These are phyloP conservation scores for Dicrurus megarhynchus DNA, from an alignment of 2,113 vertebrate genomes.

Conservation along the genomic window DNA sequence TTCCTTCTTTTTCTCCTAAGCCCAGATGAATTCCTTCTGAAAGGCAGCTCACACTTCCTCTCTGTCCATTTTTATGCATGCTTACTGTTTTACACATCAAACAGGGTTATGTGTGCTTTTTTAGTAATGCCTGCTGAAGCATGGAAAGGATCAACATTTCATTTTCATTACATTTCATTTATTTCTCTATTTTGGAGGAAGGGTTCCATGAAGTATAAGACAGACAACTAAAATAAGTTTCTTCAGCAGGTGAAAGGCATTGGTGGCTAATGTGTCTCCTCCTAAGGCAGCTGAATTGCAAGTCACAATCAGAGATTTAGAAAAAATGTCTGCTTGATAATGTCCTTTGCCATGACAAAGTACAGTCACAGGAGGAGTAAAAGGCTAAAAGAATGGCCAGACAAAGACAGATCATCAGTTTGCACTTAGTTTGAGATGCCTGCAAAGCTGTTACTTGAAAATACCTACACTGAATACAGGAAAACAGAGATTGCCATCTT, in stretches of 20 bases:
- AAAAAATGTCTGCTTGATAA: not conserved
- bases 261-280: slow-evolving; percentile 29
- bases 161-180: slow-evolving; percentile 63
- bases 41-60: not conserved
- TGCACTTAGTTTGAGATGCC: not conserved
- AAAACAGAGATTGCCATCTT: not conserved
- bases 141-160: slow-evolving; percentile 49
- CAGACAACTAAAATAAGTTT: slow-evolving; percentile 40
- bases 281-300: slow-evolving; percentile 13
- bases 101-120: slow-evolving; percentile 41
- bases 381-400: slow-evolving; percentile 8
- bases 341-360: not conserved
- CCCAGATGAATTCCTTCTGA: not conserved
- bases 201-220: not conserved
- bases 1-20: not conserved
- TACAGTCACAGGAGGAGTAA: not conserved
- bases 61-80: slow-evolving; percentile 30
- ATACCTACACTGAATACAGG: not conserved
- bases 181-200: slow-evolving; percentile 48
- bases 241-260: slow-evolving; percentile 6
- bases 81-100: slow-evolving; percentile 32
- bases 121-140: slow-evolving; percentile 28
- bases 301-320: not conserved
- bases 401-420: not conserved
- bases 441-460: not conserved